Percentiles rank a stretch among this genome's conserved stretches.
phyloP scores from a whole-genome alignment of 2,797 vertebrate species.

The Ceryle rudis region DNA sequence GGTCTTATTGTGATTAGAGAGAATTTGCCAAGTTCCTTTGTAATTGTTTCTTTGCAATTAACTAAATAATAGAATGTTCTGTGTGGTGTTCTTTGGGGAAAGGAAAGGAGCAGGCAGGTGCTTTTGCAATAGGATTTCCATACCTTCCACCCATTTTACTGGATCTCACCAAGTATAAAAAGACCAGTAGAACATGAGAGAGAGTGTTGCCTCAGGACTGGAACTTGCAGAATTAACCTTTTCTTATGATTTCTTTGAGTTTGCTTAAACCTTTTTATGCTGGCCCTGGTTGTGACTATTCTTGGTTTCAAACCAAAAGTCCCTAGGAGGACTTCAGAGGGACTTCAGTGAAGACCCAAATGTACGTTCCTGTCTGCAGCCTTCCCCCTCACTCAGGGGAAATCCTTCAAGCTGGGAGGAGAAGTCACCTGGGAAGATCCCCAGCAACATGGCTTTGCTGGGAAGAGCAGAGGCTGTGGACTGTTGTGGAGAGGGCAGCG shows the following conservation, averaged over 20 bases:
- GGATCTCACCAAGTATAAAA: neutral
- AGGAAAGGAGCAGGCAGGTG: conserved; percentile 46
- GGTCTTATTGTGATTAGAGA: conserved; percentile 47
- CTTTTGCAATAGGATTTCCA: conserved; percentile 65
- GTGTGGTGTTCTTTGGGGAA: conserved; percentile 30
- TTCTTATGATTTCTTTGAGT: neutral
- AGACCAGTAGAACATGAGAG: neutral
- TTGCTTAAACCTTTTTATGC: neutral
- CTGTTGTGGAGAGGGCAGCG: fast-evolving
- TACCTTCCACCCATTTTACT: conserved; percentile 60
- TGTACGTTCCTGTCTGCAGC: neutral
- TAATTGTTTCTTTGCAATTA: conserved; percentile 71
- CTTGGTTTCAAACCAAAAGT: neutral
- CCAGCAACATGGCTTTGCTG: neutral
- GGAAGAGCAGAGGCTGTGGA: neutral
- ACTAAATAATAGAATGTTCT: conserved; percentile 67
- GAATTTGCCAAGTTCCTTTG: conserved; percentile 61
- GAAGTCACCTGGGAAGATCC: neutral
- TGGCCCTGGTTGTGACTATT: neutral
- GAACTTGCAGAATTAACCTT: neutral
- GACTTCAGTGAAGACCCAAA: neutral
- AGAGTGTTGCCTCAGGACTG: neutral
- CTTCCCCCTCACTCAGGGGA: neutral
- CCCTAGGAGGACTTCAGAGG: neutral
- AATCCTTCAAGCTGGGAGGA: neutral